phyloP scores from a whole-genome alignment of 2,797 vertebrate species.

The Gallinago solitaria region DNA sequence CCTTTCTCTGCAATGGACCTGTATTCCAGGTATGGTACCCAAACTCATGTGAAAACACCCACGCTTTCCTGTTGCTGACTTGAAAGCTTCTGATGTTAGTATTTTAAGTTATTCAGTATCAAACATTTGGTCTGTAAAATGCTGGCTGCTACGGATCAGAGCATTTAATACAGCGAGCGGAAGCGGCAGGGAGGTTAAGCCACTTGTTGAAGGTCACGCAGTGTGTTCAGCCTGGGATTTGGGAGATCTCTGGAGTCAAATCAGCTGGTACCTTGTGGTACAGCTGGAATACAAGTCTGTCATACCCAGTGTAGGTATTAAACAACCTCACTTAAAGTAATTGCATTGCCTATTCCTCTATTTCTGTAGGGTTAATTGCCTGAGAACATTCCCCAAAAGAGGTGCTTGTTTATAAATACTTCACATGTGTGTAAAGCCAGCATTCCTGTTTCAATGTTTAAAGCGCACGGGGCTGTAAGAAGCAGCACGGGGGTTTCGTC shows the following conservation, averaged over 20 bases:
- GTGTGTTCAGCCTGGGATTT: neutral
- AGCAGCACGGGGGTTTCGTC: neutral
- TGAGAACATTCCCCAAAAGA: neutral
- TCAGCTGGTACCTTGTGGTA: neutral
- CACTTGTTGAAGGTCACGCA: neutral
- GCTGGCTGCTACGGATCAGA: neutral
- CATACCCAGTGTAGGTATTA: neutral
- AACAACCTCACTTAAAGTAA: neutral
- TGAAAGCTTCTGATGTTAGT: neutral
- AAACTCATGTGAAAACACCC: neutral
- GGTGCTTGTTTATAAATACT: neutral
- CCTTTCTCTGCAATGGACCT: neutral
- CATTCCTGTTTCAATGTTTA: neutral
- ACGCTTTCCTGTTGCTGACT: neutral
- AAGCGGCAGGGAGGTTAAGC: neutral
- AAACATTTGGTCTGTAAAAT: neutral
- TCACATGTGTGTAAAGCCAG: neutral
- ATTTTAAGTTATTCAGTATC: neutral
- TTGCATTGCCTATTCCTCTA: accelerated
- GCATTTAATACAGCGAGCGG: neutral
- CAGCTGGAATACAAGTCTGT: neutral
- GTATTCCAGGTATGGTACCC: neutral
- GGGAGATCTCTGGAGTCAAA: neutral
- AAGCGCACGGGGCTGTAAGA: neutral
- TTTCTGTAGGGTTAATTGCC: neutral